Base-by-base conservation (phyloP, 2,888 invertebrate genomes). In the Hermodice carunculata region DNA sequence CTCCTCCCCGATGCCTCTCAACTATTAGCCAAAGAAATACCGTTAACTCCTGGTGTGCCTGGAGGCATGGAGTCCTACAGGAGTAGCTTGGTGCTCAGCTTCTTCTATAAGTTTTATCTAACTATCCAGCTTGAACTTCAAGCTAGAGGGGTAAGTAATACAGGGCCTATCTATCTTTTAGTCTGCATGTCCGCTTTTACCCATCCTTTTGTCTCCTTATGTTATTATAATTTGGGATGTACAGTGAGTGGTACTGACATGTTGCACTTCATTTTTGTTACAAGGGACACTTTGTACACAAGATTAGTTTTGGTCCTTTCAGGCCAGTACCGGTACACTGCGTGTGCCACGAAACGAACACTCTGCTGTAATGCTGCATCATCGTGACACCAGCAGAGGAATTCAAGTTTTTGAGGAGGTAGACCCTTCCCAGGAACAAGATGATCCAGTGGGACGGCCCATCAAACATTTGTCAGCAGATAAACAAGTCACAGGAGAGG, bases 401-500 rank as follows among this genome's bases (percentile, higher is more conserved):
- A 66, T 34, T 3, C 79, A 79, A 65, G 88, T 89, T 76, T 90
- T 85, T 68, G 75, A 84, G 73, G 78, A 79, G 56, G 81, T 85
- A 0, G 72, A 77, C n/a, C 64, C 71, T n/a, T 78, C 71, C 3
- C 85, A 85, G 65, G 58, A 67, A 1, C 61, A 62, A 3, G 88
- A 87, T 48, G 94, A 95, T 86, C 89, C 92, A 26, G 90, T 97
- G 22, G 95, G 95, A 0, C 89, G 92, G 64, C 94, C 96, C 0
- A 86, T 94, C 52, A 89, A 92, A 0, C 96, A 97, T 81, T 86
- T 89, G 57, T 93, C 95, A 14, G 95, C 94, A 0, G 89, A 90
- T 44, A 95, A 96, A 81, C 97, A 97, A 87, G 92, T 93, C 0
- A 92, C 95, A 0, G 90, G 96, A 1, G 96, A 97, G 88, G 96